Evolutionary conservation across 2,888 invertebrate species (phyloP), one percentile per base, ranked within the genome.

Genomic region (Pimpla rufipes): DNA sequence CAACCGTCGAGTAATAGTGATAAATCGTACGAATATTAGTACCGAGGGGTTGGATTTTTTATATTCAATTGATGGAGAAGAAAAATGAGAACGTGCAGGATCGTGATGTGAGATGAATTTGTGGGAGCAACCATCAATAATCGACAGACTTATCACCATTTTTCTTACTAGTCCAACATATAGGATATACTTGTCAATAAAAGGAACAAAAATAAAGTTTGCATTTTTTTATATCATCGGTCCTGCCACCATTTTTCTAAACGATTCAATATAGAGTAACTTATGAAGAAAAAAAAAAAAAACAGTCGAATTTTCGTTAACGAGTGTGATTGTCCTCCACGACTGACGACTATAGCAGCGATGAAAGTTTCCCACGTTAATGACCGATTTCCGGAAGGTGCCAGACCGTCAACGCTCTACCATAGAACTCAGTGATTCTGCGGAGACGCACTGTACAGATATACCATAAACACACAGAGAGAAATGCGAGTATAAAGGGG

Each of bases 311-410:
- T 67, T 62, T 81, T 42, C 67, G 77, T 68, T 77, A 73, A 77
- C 52, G 57, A 57, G 55, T 67, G 67, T 68, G 73, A 81, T 81
- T 73, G 73, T 66, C 29, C 57, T 21, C 55, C 8, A 45, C 47
- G 64, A 71, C 62, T 13, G 57, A 45, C 47, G 64, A 71, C 62
- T 13, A 45, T 16, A 7, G 62, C 2, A 10, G 64, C 37, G 70
- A 59, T 21, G 66, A 73, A 81, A 77, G 77, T 81, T 73, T 73
- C 50, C 47, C 73, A 67, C 59, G 50, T 81, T 52, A 77, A 81
- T 77, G 73, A 78, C 73, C 73, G 77, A 62, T 73, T 62, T 73
- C 23, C 57, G 57, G 35, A 45, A 64, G 16, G 18, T 16, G 52
- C 42, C 47, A 23, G 59, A 29, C 59, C 23, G 73, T 62, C 67